Conservation (phyloP, 2,888 invertebrate genomes). For the Agrilus cyanescens region DNA sequence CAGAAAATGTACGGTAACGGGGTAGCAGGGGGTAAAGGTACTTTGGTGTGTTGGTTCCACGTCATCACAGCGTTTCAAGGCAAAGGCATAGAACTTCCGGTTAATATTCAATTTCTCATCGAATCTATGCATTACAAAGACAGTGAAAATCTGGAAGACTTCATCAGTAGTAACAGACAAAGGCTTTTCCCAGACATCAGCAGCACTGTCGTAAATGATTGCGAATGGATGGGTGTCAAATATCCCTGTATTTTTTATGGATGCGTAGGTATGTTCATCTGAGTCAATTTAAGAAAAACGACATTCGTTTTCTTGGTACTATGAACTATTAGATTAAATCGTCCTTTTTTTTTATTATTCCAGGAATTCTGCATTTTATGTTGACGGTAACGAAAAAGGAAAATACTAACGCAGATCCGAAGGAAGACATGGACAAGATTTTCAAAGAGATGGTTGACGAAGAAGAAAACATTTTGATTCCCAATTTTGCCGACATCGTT, state of each 20-base stretch:
- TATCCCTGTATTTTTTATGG: conserved; percentile 37
- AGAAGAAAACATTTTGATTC: conserved; percentile 29
- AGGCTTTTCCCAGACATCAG: conserved; percentile 32
- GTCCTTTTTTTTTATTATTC: background rate
- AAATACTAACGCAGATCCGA: conserved; percentile 26
- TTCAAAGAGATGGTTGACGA: conserved; percentile 26
- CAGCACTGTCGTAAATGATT: conserved; percentile 32
- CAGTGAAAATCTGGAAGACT: conserved; percentile 31
- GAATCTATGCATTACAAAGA: conserved; percentile 34
- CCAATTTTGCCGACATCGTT: conserved; percentile 32
- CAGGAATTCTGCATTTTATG: conserved; percentile 26
- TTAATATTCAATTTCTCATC: conserved; percentile 36
- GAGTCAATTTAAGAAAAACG: background rate
- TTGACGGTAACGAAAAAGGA: conserved; percentile 22
- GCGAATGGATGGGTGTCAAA: conserved; percentile 36
- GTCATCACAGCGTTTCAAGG: conserved; percentile 30
- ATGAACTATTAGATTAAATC: background rate
- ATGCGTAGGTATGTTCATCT: conserved; percentile 27
- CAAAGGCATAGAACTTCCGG: conserved; percentile 29
- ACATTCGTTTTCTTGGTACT: background rate
- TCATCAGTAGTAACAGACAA: conserved; percentile 26
- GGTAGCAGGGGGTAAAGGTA: conserved; percentile 34
- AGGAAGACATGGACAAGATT: conserved; percentile 32
- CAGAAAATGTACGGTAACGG: conserved; percentile 34
- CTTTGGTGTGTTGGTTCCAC: conserved; percentile 35